Evolutionary conservation across 2,888 invertebrate species (phyloP), one percentile per base, ranked within the genome.

Genomic region (Eilema sororculum): DNA sequence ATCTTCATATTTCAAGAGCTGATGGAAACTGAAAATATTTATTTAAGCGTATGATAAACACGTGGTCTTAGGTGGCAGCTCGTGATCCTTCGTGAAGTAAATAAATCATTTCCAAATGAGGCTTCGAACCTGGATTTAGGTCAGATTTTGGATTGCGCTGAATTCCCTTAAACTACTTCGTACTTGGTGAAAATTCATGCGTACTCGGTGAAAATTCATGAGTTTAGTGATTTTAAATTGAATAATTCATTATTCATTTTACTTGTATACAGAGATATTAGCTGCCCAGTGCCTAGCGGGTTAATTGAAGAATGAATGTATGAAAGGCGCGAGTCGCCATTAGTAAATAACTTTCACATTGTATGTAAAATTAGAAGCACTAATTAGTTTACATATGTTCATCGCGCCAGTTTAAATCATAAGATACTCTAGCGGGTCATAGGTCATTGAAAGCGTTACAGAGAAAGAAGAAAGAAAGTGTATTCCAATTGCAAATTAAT

Each of bases 381-480:
- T 16, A 22, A 62, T 62, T 37, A 24, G 33, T 41, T 62, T 46
- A 41, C n/a, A n/a, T 41, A 37, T 41, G 37, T 20, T 62, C 41
- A 10, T 41, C 2, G 10, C 37, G 16, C 24, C 61, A 52, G 16
- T 65, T 63, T n/a, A 56, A n/a, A 16, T 56, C 56, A 12, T 57
- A 22, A 13, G 22, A 20, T 56, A 46, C 56, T 22, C 24, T 1
- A 20, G 59, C 30, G n/a, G 46, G 64, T 63, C 58, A 68, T 13
- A 68, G 64, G 68, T 68, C 30, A 22, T 16, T 41, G 64, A 68
- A 59, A 64, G n/a, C 22, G 10, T 41, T 64, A 24, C 56, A 30
- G 46, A 46, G 64, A 68, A 64, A 64, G 64, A 58, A 24, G 46
- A 30, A 30, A 46, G 64, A 68, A 64, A 64, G 64, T 68, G 25